Evolutionary conservation across 2,888 invertebrate genomes (phyloP), one percentile per base, ranked within the genome.

Genomic region (Agonopterix subpropinquella): DNA sequence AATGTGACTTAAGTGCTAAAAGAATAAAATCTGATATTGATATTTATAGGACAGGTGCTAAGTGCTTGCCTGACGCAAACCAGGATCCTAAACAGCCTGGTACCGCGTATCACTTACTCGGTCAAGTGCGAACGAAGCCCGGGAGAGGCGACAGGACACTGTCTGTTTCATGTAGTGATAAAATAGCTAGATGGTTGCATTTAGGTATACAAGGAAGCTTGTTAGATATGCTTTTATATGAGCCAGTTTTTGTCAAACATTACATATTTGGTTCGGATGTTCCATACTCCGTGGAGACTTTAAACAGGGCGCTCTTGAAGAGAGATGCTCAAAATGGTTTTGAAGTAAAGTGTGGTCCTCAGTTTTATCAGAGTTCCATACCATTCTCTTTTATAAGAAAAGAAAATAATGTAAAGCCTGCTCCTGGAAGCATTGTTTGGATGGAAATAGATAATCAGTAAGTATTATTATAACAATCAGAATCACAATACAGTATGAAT

Each of bases 141-240:
- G 98, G 97, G 0, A 89, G 97, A 65, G 98, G 98, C 0, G 94
- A 96, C 70, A 92, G 92, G 45, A 98, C 98, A 0, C 74, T 95
- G 42, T 97, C 97, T 8, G 92, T 98, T 63, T 97, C 97, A 0
- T 98, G 98, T 77, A 98, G 97, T 77, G 98, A 98, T 80, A 98
- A 98, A 89, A 84, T 98, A 10, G 92, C 96, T 2, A 92, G 93
- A 64, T 98, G 98, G 98, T 92, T 94, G 67, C 86, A 94, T 53
- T 70, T 96, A 36, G 98, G 98, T 0, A 71, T 96, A 28, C 97
- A 96, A 86, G 98, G 98, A 3, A 92, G 95, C 3, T 79, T 98
- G 3, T 70, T 98, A 45, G 91, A 92, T 54, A 75, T 92, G 53
- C 72, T 97, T 28, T 74, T 97, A 15, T 67, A 84, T 3, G 66